Conservation (phyloP, 2,888 invertebrate species). For the Diplolepis rosae region DNA sequence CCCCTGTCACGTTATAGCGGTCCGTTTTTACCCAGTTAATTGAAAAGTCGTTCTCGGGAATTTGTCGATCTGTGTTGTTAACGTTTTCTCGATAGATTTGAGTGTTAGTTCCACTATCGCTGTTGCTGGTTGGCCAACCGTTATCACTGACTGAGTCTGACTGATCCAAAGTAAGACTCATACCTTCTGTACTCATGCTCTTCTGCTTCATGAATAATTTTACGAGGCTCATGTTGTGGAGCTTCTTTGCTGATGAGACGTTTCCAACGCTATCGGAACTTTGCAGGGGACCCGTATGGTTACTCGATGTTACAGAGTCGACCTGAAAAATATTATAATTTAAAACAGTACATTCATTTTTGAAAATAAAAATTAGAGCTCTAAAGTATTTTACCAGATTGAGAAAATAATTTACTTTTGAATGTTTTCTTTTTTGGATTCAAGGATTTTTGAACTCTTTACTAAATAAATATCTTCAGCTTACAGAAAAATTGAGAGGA, state of each 20-base stretch:
- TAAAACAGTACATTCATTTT: background rate
- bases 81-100: conserved; percentile 62
- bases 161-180: conserved; percentile 83
- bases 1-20: conserved; percentile 47
- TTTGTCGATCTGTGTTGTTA: conserved; percentile 54
- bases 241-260: conserved; percentile 71
- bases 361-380: background rate
- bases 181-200: conserved; percentile 86
- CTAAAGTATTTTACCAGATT: background rate
- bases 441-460: background rate
- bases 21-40: conserved; percentile 71
- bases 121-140: conserved; percentile 81
- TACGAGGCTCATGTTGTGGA: conserved; percentile 87
- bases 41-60: conserved; percentile 65
- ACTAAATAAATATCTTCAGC: conserved; percentile 55
- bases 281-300: conserved; percentile 62
- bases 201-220: conserved; percentile 93
- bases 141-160: conserved; percentile 82
- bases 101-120: conserved; percentile 77
- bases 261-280: conserved; percentile 67
- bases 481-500: conserved; percentile 81
- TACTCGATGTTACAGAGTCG: conserved; percentile 69
- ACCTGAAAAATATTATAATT: conserved; percentile 52
- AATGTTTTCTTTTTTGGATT: background rate
- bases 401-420: background rate